Conservation (phyloP, 2,888 invertebrate species). For the Rhamphomyia laevipes region DNA sequence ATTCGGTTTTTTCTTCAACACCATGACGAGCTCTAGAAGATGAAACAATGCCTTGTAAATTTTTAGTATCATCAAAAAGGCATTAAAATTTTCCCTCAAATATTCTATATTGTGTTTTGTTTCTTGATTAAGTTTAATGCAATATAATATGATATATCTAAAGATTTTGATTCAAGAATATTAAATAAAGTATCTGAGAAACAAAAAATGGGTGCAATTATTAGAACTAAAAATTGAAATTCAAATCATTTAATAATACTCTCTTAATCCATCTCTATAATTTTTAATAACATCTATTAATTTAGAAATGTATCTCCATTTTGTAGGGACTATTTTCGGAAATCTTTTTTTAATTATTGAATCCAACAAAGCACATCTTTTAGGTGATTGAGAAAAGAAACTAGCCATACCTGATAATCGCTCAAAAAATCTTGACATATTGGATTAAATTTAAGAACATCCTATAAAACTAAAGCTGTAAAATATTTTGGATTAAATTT, state of each 20-base stretch:
- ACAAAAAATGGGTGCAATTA: not conserved
- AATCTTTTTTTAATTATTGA: not conserved
- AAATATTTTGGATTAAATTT: not conserved
- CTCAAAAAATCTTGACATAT: not conserved
- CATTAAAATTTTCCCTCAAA: not conserved
- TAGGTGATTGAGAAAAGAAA: not conserved
- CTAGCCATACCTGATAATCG: not conserved
- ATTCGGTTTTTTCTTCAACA: not conserved
- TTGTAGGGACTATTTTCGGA: not conserved
- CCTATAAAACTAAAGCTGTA: not conserved
- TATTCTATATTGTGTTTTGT: not conserved
- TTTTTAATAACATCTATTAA: not conserved
- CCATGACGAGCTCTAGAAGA: not conserved
- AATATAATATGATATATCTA: not conserved
- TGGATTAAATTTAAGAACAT: not conserved
- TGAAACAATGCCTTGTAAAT: not conserved
- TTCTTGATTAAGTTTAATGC: not conserved
- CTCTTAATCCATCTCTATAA: not conserved
- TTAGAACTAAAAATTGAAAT: not conserved
- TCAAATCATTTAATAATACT: not conserved
- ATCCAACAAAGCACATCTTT: not conserved
- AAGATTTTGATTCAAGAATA: not conserved
- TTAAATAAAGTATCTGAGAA: not conserved
- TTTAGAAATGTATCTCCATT: not conserved
- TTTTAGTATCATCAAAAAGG: not conserved